phyloP scores from a whole-genome alignment of 2,888 invertebrate species.

The Leptinotarsa rubiginosa region DNA sequence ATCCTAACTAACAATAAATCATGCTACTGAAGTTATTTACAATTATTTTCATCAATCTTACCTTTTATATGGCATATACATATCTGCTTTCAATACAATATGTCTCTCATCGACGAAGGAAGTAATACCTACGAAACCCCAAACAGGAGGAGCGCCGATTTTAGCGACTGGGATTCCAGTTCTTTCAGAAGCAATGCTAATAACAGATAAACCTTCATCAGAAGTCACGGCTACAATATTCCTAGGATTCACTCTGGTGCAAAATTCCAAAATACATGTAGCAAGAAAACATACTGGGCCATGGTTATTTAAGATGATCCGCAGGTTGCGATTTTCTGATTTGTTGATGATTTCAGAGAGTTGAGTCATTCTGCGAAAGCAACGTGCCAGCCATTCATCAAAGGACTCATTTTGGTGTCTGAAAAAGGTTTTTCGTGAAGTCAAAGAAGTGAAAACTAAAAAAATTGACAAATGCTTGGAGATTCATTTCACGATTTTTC shows the following conservation, averaged over 20 bases:
- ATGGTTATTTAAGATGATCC: conserved; percentile 69
- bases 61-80: conserved; percentile 67
- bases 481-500: neutral
- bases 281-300: conserved; percentile 72
- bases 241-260: conserved; percentile 64
- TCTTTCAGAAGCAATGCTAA: conserved; percentile 65
- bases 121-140: conserved; percentile 73
- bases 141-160: conserved; percentile 73
- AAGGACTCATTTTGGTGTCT: conserved; percentile 18
- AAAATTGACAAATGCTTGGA: too few species aligned
- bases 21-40: too few species aligned
- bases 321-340: conserved; percentile 66
- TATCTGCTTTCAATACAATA: conserved; percentile 69
- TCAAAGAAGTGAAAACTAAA: neutral
- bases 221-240: conserved; percentile 72
- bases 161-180: conserved; percentile 67
- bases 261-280: conserved; percentile 65
- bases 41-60: neutral
- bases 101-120: conserved; percentile 70
- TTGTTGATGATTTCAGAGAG: conserved; percentile 69
- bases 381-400: conserved; percentile 55
- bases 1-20: too few species aligned
- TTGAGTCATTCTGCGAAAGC: conserved; percentile 61
- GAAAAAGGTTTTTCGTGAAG: neutral
- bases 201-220: conserved; percentile 68